phyloP scores from a whole-genome alignment of 2,888 invertebrate species.

The Drepana falcataria region DNA sequence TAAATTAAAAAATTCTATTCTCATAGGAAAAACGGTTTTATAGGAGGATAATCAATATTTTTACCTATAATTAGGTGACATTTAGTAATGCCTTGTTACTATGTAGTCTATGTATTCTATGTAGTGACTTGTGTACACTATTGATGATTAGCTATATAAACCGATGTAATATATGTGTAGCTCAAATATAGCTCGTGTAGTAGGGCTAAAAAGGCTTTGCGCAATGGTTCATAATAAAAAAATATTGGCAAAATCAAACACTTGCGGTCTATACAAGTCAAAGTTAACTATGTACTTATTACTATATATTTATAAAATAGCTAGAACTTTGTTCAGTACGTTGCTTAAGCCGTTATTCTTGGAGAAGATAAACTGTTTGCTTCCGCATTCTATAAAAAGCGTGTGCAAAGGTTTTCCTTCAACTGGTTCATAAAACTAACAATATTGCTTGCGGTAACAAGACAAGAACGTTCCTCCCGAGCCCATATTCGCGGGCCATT shows the following conservation, averaged over 20 bases:
- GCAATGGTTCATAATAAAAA: too few species aligned
- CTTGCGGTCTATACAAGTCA: neutral
- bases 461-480: conserved; percentile 66
- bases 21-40: too few species aligned
- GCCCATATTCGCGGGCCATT: conserved; percentile 69
- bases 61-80: too few species aligned
- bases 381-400: conserved; percentile 33
- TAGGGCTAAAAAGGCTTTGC: too few species aligned
- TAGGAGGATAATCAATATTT: too few species aligned
- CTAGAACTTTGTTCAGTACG: neutral
- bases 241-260: neutral
- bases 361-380: conserved; percentile 4
- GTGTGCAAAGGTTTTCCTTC: conserved; percentile 58
- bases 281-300: neutral
- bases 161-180: too few species aligned
- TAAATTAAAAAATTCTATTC: too few species aligned
- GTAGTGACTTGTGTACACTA: too few species aligned
- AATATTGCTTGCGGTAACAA: conserved; percentile 74
- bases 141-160: too few species aligned
- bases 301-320: neutral
- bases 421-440: conserved; percentile 73
- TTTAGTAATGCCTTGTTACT: too few species aligned
- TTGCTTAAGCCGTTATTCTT: neutral
- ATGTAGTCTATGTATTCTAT: too few species aligned
- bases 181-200: too few species aligned